These are phyloP conservation scores for Poicephalus gulielmi DNA, from an alignment of 2,113 vertebrate genomes.

Conservation along the genomic window DNA sequence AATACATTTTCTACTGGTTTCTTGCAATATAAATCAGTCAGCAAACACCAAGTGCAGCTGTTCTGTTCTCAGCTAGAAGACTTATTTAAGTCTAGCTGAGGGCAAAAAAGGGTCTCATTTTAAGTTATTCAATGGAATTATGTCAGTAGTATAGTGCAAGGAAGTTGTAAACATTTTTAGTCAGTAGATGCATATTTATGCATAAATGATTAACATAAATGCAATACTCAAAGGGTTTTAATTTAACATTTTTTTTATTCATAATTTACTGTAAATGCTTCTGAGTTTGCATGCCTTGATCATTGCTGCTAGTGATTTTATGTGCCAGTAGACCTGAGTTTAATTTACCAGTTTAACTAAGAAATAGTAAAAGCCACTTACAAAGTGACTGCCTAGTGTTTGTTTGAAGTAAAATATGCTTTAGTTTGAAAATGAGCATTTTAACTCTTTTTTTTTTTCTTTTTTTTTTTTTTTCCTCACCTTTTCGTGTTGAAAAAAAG, in stretches of 20 bases:
- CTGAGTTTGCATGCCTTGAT: conserved; percentile 87
- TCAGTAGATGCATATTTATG: conserved; percentile 71
- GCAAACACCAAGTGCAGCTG: conserved; percentile 42
- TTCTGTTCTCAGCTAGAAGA: neutral
- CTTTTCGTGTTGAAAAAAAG: conserved; percentile 46
- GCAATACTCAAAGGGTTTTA: conserved; percentile 88
- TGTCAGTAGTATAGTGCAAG: conserved; percentile 62
- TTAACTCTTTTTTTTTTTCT: conserved; percentile 10
- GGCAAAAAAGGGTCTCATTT: conserved; percentile 3
- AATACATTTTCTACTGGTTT: conserved; percentile 46
- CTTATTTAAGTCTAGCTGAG: conserved; percentile 36
- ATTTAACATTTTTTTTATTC: conserved; percentile 78
- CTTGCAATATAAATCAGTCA: conserved; percentile 31
- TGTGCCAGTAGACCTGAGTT: conserved; percentile 85
- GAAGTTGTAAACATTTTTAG: conserved; percentile 66
- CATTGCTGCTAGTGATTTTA: conserved; percentile 89
- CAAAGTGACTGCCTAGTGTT: conserved; percentile 82
- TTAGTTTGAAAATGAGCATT: conserved; percentile 61
- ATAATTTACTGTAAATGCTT: conserved; percentile 87
- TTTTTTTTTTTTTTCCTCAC: neutral
- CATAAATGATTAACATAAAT: conserved; percentile 70
- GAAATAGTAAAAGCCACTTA: conserved; percentile 84
- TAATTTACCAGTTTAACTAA: conserved; percentile 82
- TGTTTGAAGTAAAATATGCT: conserved; percentile 71
- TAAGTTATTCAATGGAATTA: conserved; percentile 59